Evolutionary conservation across 2,113 vertebrate genomes (phyloP).

Genomic region (Calypte anna): DNA sequence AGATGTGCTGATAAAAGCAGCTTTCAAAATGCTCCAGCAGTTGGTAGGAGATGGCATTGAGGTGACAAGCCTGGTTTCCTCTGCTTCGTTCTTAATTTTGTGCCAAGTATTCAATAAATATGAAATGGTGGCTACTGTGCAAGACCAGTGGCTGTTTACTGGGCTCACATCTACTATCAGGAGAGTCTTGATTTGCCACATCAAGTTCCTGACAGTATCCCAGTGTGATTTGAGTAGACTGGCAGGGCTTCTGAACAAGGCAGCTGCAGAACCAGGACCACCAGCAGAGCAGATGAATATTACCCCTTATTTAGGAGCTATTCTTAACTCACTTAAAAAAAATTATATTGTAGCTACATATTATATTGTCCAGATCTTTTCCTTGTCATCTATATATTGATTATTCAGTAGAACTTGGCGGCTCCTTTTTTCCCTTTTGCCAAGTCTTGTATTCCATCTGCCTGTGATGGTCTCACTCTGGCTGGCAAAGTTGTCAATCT

Average conservation of each 20-base stretch:
- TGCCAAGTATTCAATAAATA: neutral
- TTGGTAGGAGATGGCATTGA: neutral
- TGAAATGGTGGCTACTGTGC: neutral
- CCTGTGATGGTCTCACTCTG: neutral
- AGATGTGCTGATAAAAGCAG: neutral
- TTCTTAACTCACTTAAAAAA: neutral
- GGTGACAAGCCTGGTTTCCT: neutral
- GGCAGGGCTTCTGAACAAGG: neutral
- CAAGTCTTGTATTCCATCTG: conserved; percentile 1
- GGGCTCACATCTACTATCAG: neutral
- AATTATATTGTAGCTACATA: neutral
- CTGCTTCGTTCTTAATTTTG: neutral
- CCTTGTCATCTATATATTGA: neutral
- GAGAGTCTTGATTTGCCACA: neutral
- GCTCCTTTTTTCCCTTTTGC: conserved; percentile 7
- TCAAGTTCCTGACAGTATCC: neutral
- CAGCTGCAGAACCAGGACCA: conserved; percentile 10
- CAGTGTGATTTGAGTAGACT: conserved; percentile 14
- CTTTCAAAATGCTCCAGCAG: neutral
- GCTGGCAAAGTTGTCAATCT: conserved; percentile 16
- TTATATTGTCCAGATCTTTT: neutral
- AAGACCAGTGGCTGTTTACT: neutral
- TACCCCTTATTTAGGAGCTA: conserved; percentile 40
- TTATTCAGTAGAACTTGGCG: conserved; percentile 49
- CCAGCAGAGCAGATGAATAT: conserved; percentile 27